Base-by-base conservation (phyloP, 2,888 invertebrate genomes). In the Eupithecia centaureata region DNA sequence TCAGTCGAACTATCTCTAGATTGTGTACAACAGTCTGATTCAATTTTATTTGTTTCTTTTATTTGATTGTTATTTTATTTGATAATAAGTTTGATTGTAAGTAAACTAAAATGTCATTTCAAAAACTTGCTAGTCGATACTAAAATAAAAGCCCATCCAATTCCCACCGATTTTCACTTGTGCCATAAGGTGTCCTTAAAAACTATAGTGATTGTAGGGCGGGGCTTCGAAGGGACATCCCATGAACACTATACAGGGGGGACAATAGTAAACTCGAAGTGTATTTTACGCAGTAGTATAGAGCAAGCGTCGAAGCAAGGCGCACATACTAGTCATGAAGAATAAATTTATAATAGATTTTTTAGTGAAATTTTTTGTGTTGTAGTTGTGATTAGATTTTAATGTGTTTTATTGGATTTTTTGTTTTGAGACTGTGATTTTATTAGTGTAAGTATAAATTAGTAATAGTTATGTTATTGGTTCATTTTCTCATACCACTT, bases 281-380 rank as follows among this genome's bases (percentile, higher is more conserved):
- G 65, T 71, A 30, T 22, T 71, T 68, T 25, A 52, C 51, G 30
- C 81, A 83, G 80, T 87, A 89, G 88, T 88, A 75, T 73, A 70
- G 57, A 61, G 59, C 63, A 67, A 67, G 65, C 68, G 70, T 72
- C 68, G 70, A 63, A 64, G 56, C 65, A 47, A 3, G 25, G 15
- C 22, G n/a, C 63, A 65, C 63, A 10, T 51, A 33, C 54, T 63
- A 71, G 71, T 73, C 71, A 75, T 70, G 61, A 56, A 27, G 64
- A 30, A 57, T 51, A 28, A 12, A 30, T 38, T 65, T 67, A n/a
- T 66, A 38, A 28, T 52, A n/a, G 15, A 57, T 58, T 57, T 65
- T 69, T 47, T 72, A 25, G 56, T 60, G 3, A 59, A 63, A 32
- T 61, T n/a, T 15, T 1, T 28, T 1, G 3, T 25, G 22, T 18